A percentile compares a stretch with the other conserved stretches of the same genome.
These are phyloP conservation scores for Andrena cerasifolii DNA, from an alignment of 1,140 invertebrate species.

Conservation along the genomic window DNA sequence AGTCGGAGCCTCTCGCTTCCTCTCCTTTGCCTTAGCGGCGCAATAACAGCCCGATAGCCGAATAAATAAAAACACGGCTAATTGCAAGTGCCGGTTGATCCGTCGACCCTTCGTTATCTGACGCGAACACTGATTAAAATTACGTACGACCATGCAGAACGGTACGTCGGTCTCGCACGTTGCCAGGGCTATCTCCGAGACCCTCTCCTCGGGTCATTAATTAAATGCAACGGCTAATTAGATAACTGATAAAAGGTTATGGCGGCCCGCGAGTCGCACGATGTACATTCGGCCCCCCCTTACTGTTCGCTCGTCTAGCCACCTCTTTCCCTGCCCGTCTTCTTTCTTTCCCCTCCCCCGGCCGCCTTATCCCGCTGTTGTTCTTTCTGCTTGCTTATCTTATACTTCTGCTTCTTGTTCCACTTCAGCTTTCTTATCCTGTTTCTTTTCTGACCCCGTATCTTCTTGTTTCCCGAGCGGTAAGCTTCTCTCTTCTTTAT, in stretches of 20 bases:
- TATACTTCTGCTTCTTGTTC: neutral
- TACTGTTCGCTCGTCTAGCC: neutral
- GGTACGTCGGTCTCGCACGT: constrained; percentile 49
- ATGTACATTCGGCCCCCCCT: constrained; percentile 50
- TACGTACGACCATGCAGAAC: constrained; percentile 60
- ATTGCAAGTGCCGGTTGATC: constrained; percentile 72
- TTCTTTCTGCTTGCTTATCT: neutral
- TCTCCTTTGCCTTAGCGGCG: neutral
- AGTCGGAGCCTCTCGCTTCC: neutral
- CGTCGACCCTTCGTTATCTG: constrained; percentile 75
- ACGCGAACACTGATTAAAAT: constrained; percentile 71
- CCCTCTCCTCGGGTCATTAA: constrained; percentile 65
- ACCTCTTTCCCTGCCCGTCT: neutral
- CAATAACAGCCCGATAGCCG: constrained; percentile 45
- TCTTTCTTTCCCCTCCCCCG: neutral
- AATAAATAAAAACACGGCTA: constrained; percentile 76
- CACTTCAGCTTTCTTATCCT: neutral
- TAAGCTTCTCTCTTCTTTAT: neutral
- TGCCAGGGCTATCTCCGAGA: constrained; percentile 50
- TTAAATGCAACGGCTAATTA: constrained; percentile 77
- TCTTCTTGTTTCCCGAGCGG: neutral
- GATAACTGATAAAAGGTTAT: constrained; percentile 75
- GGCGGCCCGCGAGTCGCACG: constrained; percentile 46
- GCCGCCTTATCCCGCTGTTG: neutral
- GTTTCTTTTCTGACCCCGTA: neutral